Conservation (phyloP, 2,888 invertebrate species). For the Apoda limacodes region DNA sequence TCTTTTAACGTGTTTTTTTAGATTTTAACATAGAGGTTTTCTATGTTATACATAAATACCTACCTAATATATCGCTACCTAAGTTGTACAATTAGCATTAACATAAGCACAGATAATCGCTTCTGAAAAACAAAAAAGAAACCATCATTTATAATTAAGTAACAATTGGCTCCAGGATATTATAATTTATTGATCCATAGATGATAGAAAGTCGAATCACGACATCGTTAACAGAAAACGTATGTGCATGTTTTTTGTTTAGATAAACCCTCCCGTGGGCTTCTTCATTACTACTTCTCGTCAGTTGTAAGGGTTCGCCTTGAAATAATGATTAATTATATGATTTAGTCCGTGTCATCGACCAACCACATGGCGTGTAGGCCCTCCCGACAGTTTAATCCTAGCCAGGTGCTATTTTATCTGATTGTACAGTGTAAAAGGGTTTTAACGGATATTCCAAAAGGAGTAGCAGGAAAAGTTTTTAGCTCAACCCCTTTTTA, state of each 20-base stretch:
- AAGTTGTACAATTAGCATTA: no score
- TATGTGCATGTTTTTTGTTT: slow-evolving; percentile 27
- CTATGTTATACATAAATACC: no score
- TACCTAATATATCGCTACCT: no score
- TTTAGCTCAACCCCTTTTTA: slow-evolving; percentile 17
- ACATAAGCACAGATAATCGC: no score
- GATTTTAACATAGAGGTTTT: no score
- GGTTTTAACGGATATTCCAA: slow-evolving; percentile 44
- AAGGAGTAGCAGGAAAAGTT: slow-evolving; percentile 25
- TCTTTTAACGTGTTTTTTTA: no score
- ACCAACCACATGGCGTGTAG: slow-evolving; percentile 34
- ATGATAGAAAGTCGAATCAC: no score
- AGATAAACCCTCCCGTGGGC: slow-evolving; percentile 48
- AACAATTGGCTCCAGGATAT: no score
- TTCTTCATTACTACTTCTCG: slow-evolving; percentile 43
- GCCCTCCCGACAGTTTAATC: slow-evolving; percentile 48
- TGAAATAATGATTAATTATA: slow-evolving; percentile 63
- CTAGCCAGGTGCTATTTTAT: slow-evolving; percentile 59
- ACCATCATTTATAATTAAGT: no score
- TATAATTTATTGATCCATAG: no score
- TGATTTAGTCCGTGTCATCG: slow-evolving; percentile 62
- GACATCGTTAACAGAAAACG: slow-evolving; percentile 57
- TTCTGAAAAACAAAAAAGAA: no score
- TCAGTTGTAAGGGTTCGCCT: slow-evolving; percentile 36
- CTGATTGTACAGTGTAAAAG: slow-evolving; percentile 54